These are phyloP conservation scores for Florisuga fusca DNA, from an alignment of 2,797 vertebrate species.

Conservation along the genomic window DNA sequence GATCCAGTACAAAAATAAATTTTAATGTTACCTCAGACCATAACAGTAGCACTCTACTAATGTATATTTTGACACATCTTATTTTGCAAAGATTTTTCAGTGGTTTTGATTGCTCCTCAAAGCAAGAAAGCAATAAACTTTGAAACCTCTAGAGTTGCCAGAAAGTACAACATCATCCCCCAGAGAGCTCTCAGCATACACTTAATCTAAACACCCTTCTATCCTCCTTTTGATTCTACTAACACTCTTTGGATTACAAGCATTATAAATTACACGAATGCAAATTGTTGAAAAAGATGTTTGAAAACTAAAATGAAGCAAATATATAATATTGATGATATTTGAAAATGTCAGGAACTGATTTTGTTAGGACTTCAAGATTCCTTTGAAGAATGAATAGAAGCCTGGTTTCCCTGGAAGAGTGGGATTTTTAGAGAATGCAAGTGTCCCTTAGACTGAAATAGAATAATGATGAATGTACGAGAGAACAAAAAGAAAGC, in stretches of 20 bases:
- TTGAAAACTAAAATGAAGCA: background rate
- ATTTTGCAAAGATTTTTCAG: background rate
- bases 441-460: background rate
- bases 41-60: background rate
- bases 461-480: background rate
- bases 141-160: background rate
- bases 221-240: background rate
- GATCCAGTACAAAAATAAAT: too few relatives aligned
- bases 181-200: background rate
- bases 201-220: background rate
- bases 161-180: background rate
- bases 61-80: background rate
- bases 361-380: background rate
- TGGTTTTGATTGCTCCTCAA: background rate
- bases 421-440: background rate
- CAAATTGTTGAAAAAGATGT: background rate
- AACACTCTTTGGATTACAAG: background rate
- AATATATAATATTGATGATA: background rate
- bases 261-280: background rate
- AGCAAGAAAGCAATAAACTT: background rate
- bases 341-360: background rate
- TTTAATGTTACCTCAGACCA: too few relatives aligned
- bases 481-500: background rate
- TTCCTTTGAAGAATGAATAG: background rate
- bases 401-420: background rate